Percentiles rank a stretch among this genome's conserved stretches.
Conservation (phyloP, 2,797 vertebrate species). For the Rousettus madagascariensis region DNA sequence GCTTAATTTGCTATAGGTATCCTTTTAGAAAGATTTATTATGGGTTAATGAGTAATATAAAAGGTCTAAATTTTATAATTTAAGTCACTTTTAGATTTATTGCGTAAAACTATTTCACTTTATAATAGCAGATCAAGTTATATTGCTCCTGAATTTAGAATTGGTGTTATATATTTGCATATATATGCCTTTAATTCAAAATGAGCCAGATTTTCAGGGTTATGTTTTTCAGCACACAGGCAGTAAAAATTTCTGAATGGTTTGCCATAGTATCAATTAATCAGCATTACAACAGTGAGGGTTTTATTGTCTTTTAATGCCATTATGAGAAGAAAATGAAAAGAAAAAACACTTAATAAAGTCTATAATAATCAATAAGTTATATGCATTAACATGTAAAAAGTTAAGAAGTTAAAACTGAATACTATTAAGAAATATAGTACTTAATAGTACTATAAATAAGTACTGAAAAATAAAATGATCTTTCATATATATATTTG, state of each 20-base stretch:
- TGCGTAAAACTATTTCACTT: slow-evolving; percentile 64
- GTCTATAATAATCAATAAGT: background rate
- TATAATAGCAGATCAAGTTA: slow-evolving; percentile 60
- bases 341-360: background rate
- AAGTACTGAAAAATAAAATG: no score
- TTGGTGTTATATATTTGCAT: slow-evolving; percentile 1
- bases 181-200: background rate
- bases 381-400: background rate
- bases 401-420: background rate
- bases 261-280: background rate
- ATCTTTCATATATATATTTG: background rate
- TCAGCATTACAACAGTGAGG: background rate
- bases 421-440: background rate
- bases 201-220: background rate
- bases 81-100: slow-evolving; percentile 67
- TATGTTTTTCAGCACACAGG: background rate
- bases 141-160: slow-evolving; percentile 55
- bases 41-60: slow-evolving; percentile 60
- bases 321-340: background rate
- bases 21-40: slow-evolving; percentile 76
- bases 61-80: slow-evolving; percentile 64
- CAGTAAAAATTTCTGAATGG: background rate
- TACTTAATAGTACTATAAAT: no score
- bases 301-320: background rate
- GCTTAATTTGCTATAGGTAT: slow-evolving; percentile 74